Base-by-base conservation (phyloP, 2,113 vertebrate species). In the Hyaena hyaena region DNA sequence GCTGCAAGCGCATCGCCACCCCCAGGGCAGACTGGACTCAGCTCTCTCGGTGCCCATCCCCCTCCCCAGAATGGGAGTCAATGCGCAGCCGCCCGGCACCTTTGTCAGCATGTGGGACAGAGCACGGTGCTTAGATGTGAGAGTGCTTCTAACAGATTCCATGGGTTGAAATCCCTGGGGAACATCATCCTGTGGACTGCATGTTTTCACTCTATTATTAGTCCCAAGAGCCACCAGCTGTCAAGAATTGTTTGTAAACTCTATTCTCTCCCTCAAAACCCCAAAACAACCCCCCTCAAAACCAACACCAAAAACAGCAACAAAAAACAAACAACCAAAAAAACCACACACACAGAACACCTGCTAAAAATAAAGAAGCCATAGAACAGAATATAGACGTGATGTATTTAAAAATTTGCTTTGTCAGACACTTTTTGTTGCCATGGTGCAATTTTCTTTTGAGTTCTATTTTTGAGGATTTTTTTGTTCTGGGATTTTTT, bases 301-400 rank as follows among this genome's bases (percentile, higher is more conserved):
- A 4, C 53, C 15, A 8, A 66, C 68, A 77, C 45, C 15, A 50
- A 31, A 53, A 45, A 28, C 21, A 61, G 23, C 21, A 76, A 48
- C 24, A 6, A 14, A n/a, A 4, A 5, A 55, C 53, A 55, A 17
- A 11, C 53, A 24, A 8, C 45, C 33, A 31, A 53, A 45, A 77
- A 24, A 10, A 11, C 39, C 73, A 7, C 58, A 9, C 58, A 58
- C 58, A 58, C 58, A 28, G 45, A 45, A 61, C 58, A 61, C 21
- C 71, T 88, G 43, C 61, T 88, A 69, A 63, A 88, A 97, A 97
- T 96, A 93, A 97, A 96, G 39, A 68, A 43, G 7, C 23, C 19
- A 19, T 63, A 91, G 77, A 82, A 80, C 65, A n/a, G 82, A 82
- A 87, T 65, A n/a, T 50, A 58, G 69, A 43, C 17, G 10, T 43